Conservation (phyloP, 1,140 invertebrate species). For the Hesperophylax magnus region DNA sequence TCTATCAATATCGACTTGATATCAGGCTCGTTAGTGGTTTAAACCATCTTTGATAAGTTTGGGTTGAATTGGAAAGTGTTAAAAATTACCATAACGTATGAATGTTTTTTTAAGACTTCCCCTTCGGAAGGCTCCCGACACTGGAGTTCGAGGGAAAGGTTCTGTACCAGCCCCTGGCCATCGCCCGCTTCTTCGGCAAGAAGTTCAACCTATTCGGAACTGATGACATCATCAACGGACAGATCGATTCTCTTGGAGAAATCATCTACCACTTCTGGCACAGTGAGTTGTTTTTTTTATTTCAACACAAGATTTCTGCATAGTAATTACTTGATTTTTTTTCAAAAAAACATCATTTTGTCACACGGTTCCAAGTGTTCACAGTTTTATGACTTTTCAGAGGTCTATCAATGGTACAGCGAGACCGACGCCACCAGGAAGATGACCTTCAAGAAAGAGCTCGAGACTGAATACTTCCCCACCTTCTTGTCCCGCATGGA, state of each 20-base stretch:
- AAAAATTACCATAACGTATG: neutral
- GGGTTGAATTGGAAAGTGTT: neutral
- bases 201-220: conserved; percentile 60
- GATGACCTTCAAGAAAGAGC: conserved; percentile 59
- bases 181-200: conserved; percentile 80
- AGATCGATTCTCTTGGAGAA: conserved; percentile 61
- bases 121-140: conserved; percentile 83
- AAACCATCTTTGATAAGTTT: neutral
- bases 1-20: neutral
- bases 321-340: no score
- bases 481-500: conserved; percentile 64
- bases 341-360: no score
- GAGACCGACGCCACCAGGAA: conserved; percentile 61
- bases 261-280: conserved; percentile 64
- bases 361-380: no score
- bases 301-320: no score
- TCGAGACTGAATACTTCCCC: conserved; percentile 61
- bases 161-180: conserved; percentile 80
- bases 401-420: conserved; percentile 51
- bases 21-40: neutral
- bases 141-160: conserved; percentile 80
- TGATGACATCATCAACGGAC: conserved; percentile 65
- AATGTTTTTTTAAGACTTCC: conserved; percentile 58
- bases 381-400: neutral
- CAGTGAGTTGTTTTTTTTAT: conserved; percentile 58